Base-by-base conservation (phyloP, 1,140 invertebrate species). In the Muscidifurax raptorellus region DNA sequence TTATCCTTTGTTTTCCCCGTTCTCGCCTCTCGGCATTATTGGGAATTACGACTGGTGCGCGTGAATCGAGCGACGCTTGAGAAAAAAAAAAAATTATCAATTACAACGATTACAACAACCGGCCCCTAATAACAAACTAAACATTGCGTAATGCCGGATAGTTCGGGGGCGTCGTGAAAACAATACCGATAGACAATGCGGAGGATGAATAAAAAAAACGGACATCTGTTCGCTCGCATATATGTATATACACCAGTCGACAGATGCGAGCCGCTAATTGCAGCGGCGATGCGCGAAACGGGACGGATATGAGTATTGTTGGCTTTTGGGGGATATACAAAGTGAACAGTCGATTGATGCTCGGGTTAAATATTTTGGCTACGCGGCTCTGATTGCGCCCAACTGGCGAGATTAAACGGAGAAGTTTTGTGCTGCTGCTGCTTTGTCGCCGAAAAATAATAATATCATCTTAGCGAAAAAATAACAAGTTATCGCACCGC, bases 251-350 rank as follows among this genome's bases (percentile, higher is more conserved):
- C 40, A 18, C 5, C 28, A 36, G 22, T 36, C 22, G 67, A 87
- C 88, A 89, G 89, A 89, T 88, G 88, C 85, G 67, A 28, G 36
- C 5, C 64, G 59, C 66, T 67, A 69, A 69, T 67, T 71, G 78
- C 36, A n/a, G 25, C 22, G 22, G 7, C 52, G 52, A 59, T 59
- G 22, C 52, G 52, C 52, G 52, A 59, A 59, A 59, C 52, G 52
- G 52, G 52, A 59, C 52, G 52, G 52, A 59, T 59, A 59, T 59
- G 3, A 59, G 5, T n/a, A 59, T 59, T 59, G 52, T 59, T 59
- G 52, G 15, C 2, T 4, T 7, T 59, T 40, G 27, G 27, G 12
- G 59, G 59, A 4, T 64, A 3, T 44, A 22, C 40, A 71, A n/a
- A 80, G 64, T 82, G 66, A 82, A 82, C 80, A 82, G 40, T 44